Evolutionary conservation across 2,113 vertebrate species (phyloP).

Genomic region (Hippolais icterina): DNA sequence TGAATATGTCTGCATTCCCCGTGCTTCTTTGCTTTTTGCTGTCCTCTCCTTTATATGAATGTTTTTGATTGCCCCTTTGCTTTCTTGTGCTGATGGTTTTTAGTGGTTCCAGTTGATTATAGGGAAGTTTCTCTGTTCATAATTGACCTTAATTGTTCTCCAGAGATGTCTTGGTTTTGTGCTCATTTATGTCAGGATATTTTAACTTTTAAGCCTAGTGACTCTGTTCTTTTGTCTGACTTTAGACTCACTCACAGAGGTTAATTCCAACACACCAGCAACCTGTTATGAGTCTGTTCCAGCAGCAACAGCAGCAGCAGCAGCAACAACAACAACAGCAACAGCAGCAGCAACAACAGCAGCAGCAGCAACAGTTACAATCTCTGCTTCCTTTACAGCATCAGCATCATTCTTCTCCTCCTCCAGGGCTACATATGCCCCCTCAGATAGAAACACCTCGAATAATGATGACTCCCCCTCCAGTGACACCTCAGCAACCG

Average conservation of each 20-base stretch:
- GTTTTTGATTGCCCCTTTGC: background rate
- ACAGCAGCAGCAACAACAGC: constrained; percentile 74
- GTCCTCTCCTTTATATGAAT: background rate
- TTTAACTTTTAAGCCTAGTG: background rate
- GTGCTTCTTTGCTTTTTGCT: background rate
- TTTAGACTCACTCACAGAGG: constrained; percentile 80
- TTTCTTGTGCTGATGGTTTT: background rate
- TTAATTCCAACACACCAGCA: constrained; percentile 79
- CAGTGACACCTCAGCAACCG: constrained; percentile 81
- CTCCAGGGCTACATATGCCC: constrained; percentile 77
- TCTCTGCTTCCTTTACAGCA: constrained; percentile 89
- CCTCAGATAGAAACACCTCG: constrained; percentile 84
- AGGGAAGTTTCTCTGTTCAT: background rate
- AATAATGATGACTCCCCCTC: constrained; percentile 84
- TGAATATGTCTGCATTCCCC: background rate
- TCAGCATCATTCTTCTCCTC: constrained; percentile 82
- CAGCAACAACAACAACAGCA: constrained; percentile 73
- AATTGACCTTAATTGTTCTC: background rate
- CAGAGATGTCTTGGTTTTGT: background rate
- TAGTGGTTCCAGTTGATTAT: background rate
- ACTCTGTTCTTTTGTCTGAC: constrained; percentile 58
- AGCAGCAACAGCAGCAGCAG: constrained; percentile 73
- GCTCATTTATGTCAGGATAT: background rate
- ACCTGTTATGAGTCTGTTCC: constrained; percentile 84
- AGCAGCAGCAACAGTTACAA: constrained; percentile 83